Conservation (phyloP, 2,113 vertebrate species). For the Percopsis transmontana region DNA sequence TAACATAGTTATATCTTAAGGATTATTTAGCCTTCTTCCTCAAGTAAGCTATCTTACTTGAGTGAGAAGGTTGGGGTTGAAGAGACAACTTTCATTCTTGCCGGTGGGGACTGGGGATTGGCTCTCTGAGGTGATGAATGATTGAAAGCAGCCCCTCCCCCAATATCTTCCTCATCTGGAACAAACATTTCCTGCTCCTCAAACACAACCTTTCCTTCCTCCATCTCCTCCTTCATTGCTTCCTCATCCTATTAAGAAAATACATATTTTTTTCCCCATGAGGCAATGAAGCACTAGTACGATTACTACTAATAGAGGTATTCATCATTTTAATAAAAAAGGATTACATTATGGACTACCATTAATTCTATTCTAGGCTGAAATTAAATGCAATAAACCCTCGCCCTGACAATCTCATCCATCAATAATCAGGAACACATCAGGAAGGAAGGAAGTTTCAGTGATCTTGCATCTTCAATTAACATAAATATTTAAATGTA, state of each 20-base stretch:
- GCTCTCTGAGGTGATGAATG: constrained; percentile 38
- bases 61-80: constrained; percentile 65
- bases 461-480: too few relatives aligned
- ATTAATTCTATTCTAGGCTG: too few relatives aligned
- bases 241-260: constrained; percentile 47
- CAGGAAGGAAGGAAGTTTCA: too few relatives aligned
- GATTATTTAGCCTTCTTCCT: too few relatives aligned
- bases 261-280: not conserved
- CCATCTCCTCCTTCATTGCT: constrained; percentile 20
- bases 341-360: too few relatives aligned
- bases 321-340: too few relatives aligned
- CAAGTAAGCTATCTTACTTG: constrained; percentile 52
- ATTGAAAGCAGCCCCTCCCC: constrained; percentile 15
- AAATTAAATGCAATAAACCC: too few relatives aligned
- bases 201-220: constrained; percentile 18
- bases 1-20: not conserved
- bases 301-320: too few relatives aligned
- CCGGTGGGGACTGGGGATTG: constrained; percentile 28
- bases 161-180: constrained; percentile 11
- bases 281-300: too few relatives aligned
- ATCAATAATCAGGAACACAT: too few relatives aligned
- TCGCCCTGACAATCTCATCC: too few relatives aligned
- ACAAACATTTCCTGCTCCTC: constrained; percentile 21
- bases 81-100: constrained; percentile 37
- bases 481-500: too few relatives aligned